Base-by-base conservation (phyloP, 2,113 vertebrate species). In the Psilopogon haemacephalus region DNA sequence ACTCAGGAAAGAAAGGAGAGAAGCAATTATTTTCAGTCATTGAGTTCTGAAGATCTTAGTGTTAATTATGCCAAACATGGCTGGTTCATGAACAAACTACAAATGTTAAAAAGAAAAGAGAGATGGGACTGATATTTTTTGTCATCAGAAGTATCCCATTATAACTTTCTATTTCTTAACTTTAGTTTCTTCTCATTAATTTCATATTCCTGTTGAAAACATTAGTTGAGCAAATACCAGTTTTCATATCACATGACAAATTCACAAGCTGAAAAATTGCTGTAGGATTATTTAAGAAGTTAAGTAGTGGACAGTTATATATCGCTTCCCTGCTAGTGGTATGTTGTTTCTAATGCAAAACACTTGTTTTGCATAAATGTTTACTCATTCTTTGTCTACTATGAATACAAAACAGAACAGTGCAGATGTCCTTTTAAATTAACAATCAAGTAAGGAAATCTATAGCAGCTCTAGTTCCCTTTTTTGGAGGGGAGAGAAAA, bases 1-100 rank as follows among this genome's bases (percentile, higher is more conserved):
- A 95, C 97, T 97, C 97, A 97, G 98, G 98, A 97, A 98, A 98
- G 98, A 98, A 98, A 98, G 97, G 97, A 98, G 98, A 98, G 98
- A 98, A 98, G 98, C 97, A 98, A 99, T 99, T 98, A 99, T 98
- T 98, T 98, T 98, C 98, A 99, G 98, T 98, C 98, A 98, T 97
- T 98, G 98, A 97, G 97, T 98, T 98, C 97, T 98, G 98, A 98
- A 98, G 98, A 98, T 98, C 98, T 98, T 97, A 96, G 97, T 96
- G 98, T 98, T 99, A 98, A 98, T 98, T 98, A 98, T 97, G 96
- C 98, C 97, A 98, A 98, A 98, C 98, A 98, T 90, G 95, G 97
- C 92, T 96, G 96, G 93, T 98, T 98, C 97, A 96, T 98, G 97
- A 98, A 98, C 97, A 98, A 98, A 98, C 98, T 97, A 94, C 97